Conservation (phyloP, 92 coral and sea anemone genomes). For the Zoanthus sociatus region DNA sequence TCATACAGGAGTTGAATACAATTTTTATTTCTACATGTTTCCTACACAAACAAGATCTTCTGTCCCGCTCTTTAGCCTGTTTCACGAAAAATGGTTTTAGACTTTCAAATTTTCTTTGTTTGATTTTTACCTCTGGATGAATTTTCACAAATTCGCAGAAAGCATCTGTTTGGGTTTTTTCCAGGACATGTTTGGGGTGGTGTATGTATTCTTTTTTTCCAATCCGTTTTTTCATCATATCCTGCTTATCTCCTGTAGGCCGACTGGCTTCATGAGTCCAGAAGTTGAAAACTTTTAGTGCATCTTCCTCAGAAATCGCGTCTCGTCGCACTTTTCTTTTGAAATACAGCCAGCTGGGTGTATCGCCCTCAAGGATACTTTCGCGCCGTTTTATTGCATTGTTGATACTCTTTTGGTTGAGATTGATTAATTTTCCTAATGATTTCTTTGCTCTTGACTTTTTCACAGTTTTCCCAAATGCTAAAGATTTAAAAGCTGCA, state of each 20-base stretch:
- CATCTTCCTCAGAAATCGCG: conserved; percentile 11
- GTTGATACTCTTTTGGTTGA: too few species aligned
- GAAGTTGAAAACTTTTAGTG: conserved; percentile 3
- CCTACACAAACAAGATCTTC: conserved; percentile 58
- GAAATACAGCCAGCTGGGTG: background rate
- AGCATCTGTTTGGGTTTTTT: conserved; percentile 49
- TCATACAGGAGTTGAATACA: conserved; percentile 61
- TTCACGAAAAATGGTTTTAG: conserved; percentile 68
- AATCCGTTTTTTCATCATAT: background rate
- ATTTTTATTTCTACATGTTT: conserved; percentile 56
- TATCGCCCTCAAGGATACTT: background rate
- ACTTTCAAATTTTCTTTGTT: conserved; percentile 56
- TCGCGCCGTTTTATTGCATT: too few species aligned
- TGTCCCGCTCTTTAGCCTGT: conserved; percentile 62
- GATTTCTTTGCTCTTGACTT: background rate
- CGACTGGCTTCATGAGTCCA: conserved; percentile 26
- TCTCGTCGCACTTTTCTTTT: conserved; percentile 15
- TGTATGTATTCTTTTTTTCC: background rate
- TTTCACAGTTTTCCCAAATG: conserved; percentile 3
- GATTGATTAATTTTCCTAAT: background rate
- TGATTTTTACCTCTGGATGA: conserved; percentile 54
- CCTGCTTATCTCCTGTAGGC: conserved; percentile 18
- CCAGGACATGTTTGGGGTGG: background rate
- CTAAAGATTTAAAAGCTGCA: conserved; percentile 16
- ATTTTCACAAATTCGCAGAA: conserved; percentile 32